phyloP scores from a whole-genome alignment of 2,797 vertebrate genomes.

The Naso thynnoides region DNA sequence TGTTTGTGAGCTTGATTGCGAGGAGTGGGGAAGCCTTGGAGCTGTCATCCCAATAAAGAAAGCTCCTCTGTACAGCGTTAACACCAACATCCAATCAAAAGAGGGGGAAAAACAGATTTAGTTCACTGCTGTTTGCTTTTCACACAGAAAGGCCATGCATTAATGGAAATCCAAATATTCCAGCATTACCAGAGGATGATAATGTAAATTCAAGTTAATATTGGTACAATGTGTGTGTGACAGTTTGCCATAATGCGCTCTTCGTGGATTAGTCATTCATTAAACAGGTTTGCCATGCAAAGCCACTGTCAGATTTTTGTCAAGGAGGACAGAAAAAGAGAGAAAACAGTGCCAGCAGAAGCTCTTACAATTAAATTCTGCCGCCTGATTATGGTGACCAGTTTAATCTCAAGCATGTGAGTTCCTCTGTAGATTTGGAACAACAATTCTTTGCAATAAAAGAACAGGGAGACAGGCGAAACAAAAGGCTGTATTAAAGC shows the following conservation, averaged over 20 bases:
- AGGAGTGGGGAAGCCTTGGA: constrained; percentile 77
- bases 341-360: constrained; percentile 75
- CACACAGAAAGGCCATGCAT: constrained; percentile 78
- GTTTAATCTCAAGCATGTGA: constrained; percentile 83
- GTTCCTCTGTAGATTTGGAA: constrained; percentile 79
- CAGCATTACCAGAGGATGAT: constrained; percentile 88
- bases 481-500: constrained; percentile 77
- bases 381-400: constrained; percentile 80
- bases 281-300: constrained; percentile 90
- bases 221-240: constrained; percentile 87
- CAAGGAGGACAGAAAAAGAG: constrained; percentile 78
- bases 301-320: constrained; percentile 89
- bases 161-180: constrained; percentile 88
- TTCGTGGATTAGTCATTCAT: constrained; percentile 87
- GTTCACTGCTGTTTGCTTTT: constrained; percentile 83
- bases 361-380: constrained; percentile 85
- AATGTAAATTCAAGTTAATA: constrained; percentile 90
- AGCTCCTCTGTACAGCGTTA: constrained; percentile 74
- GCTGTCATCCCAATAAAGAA: constrained; percentile 84
- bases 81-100: constrained; percentile 80
- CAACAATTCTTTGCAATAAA: constrained; percentile 76
- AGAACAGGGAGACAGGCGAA: constrained; percentile 72
- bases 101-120: constrained; percentile 77
- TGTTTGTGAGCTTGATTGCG: constrained; percentile 83
- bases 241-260: constrained; percentile 88